These are phyloP conservation scores for Agrochola lota DNA, from an alignment of 2,888 invertebrate genomes.

Conservation along the genomic window DNA sequence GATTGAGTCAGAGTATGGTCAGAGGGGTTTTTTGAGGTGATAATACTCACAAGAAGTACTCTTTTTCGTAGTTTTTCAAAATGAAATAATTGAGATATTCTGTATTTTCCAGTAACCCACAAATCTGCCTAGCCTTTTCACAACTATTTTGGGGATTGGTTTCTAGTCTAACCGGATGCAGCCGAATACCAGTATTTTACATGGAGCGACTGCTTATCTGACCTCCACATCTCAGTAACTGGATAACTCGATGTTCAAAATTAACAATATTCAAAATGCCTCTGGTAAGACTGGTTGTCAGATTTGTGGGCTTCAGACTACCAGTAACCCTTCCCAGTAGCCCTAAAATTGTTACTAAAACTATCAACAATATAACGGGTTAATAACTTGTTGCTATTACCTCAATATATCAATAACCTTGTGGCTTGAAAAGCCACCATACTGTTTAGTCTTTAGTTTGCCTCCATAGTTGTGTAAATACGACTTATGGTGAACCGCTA, in stretches of 20 bases:
- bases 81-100: background rate
- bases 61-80: background rate
- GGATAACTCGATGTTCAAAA: background rate
- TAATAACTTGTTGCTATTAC: constrained; percentile 13
- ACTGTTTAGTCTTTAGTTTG: constrained; percentile 12
- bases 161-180: background rate
- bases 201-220: background rate
- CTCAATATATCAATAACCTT: constrained; percentile 1
- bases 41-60: too few relatives aligned
- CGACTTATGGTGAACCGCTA: constrained; percentile 27
- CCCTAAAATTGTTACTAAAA: background rate
- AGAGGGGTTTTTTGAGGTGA: background rate
- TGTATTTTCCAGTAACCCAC: background rate
- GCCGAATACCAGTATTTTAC: background rate
- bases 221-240: background rate
- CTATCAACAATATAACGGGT: background rate
- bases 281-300: background rate
- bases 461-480: constrained; percentile 33
- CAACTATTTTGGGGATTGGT: background rate
- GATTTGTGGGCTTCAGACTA: too few relatives aligned
- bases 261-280: too few relatives aligned
- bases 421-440: constrained; percentile 5
- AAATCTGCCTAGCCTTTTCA: background rate
- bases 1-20: too few relatives aligned
- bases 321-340: background rate